Conservation (phyloP, 2,888 invertebrate genomes). For the Laothoe populi region DNA sequence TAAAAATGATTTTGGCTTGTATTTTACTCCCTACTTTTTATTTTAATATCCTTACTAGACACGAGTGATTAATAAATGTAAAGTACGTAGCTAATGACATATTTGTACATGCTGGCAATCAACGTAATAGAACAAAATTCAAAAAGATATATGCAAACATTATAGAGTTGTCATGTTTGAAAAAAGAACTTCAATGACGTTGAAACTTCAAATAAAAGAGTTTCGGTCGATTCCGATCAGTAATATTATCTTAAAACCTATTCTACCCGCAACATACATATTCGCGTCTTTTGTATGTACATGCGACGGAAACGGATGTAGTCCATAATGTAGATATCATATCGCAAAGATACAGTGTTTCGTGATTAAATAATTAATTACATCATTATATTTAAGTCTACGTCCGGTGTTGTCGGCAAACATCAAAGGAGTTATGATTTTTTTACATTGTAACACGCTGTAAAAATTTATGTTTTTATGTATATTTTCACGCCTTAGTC, state of each 20-base stretch:
- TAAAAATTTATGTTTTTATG: not conserved
- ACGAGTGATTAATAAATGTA: no score
- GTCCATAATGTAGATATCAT: conserved; percentile 47
- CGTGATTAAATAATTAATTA: conserved; percentile 24
- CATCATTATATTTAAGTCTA: conserved; percentile 17
- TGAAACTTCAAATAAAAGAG: no score
- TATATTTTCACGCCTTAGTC: not conserved
- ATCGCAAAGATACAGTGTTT: conserved; percentile 24
- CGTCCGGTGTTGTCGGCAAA: conserved; percentile 1
- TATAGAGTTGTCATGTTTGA: no score
- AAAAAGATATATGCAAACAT: no score
- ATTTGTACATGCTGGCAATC: no score
- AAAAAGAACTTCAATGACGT: no score
- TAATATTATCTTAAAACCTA: conserved; percentile 2
- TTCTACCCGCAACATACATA: conserved; percentile 26
- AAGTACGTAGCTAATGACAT: no score
- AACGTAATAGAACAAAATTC: no score
- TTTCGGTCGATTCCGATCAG: no score
- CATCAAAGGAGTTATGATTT: not conserved
- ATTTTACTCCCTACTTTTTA: no score
- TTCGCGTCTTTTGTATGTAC: conserved; percentile 29
- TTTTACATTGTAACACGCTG: not conserved
- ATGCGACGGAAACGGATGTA: conserved; percentile 57
- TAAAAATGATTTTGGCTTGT: no score
- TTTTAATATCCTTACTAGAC: no score